Base-by-base conservation (phyloP, 1,140 invertebrate genomes). In the Drosophila bocki region DNA sequence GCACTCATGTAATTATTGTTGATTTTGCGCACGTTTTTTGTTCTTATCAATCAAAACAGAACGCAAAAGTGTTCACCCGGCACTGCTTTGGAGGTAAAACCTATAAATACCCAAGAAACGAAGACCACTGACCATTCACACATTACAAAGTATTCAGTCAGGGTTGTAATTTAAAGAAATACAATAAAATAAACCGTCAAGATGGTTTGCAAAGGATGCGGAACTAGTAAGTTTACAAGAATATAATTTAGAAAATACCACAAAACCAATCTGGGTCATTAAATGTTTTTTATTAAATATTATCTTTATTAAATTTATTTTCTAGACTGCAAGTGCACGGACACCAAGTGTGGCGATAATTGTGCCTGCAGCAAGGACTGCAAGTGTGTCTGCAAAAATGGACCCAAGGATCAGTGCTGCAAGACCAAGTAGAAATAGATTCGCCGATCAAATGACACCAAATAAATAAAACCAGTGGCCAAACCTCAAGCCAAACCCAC, bases 181-280 rank as follows among this genome's bases (percentile, higher is more conserved):
- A 39, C n/a, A 44, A 48, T 19, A 0, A 41, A 35, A 41, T 22
- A 39, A n/a, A 44, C 35, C 15, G 1, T 1, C 7, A 87, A 56
- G 63, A 88, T 88, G 84, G 84, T 68, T 58, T 88, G 84, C 85
- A 88, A 88, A 26, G 80, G 77, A 35, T 88, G 84, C 37, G 80
- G 72, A 51, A 32, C 37, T 41, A 88, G 84, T 87, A 41, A 88
- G 84, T 80, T 19, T 2, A 44, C 22, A 35, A 22, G 0, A 22
- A 13, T n/a, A 12, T n/a, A 8, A 37, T 19, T 35, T 1, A 51
- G 7, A 11, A 1, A 44, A 17, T 19, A 9, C 15, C 7, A 48
- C 4, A 26, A 8, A 9, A 9, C 2, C 19, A 29, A 29, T 22
- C 22, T 22, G 22, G 22, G 22, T 22, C 22, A 22, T 22, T 2